Evolutionary conservation across 2,888 invertebrate genomes (phyloP), one percentile per base, ranked within the genome.

Genomic region (Plusia festucae): DNA sequence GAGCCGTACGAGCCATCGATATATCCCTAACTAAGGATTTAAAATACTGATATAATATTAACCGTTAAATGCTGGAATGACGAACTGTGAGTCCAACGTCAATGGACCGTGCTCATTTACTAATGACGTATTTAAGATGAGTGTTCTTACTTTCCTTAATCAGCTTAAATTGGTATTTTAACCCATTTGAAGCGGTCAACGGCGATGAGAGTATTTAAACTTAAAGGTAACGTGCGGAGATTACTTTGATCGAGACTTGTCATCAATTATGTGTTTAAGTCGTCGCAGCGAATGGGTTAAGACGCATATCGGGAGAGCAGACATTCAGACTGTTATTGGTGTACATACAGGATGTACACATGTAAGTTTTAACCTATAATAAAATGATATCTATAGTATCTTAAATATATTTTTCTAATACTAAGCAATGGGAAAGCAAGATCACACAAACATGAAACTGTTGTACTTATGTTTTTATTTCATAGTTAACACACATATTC

Each of bases 391-490:
- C 30, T 30, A 30, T 13, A 15, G 34, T 8, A 9, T 3, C 7
- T n/a, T 20, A 56, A 4, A 2, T n/a, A 15, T 3, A 22, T 44
- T 57, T 57, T 49, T 34, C 22, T 27, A 22, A 11, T n/a, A 32
- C 2, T 20, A 65, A 44, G 15, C 3, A 34, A 46, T 27, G 7
- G 20, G 9, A 11, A 55, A 52, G 20, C 22, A 49, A 11, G 6
- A 2, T 27, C 51, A 40, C 46, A 34, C 7, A 51, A 22, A 27
- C 16, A 73, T 30, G 44, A 62, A 32, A 70, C 49, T 27, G 24
- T 61, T 70, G 63, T 72, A 75, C 72, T 76, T 60, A 53, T 24
- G 20, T 55, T 60, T 44, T 65, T 73, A 52, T 62, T 52, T 53
- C 24, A 54, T 46, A 61, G 18, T 24, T 51, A 53, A 53, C 27